These are phyloP conservation scores for Alaudala cheleensis DNA, from an alignment of 2,113 vertebrate species.

Conservation along the genomic window DNA sequence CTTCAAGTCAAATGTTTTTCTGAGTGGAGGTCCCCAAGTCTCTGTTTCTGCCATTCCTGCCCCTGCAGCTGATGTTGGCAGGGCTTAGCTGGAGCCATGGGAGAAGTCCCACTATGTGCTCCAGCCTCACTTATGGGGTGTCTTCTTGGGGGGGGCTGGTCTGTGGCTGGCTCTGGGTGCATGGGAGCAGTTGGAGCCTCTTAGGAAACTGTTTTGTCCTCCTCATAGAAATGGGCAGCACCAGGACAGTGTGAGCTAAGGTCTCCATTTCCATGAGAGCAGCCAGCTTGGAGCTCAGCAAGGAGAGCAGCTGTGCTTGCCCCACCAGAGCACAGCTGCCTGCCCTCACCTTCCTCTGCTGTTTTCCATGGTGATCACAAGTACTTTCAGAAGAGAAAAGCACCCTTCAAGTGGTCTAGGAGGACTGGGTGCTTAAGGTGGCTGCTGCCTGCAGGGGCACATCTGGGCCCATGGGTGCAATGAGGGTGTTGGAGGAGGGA, in stretches of 20 bases:
- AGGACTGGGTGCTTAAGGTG: neutral
- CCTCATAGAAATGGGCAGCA: neutral
- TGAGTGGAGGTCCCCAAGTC: neutral
- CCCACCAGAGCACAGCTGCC: neutral
- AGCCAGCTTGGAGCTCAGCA: neutral
- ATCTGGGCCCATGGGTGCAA: neutral
- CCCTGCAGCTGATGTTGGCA: neutral
- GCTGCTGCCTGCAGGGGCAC: neutral
- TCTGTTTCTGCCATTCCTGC: neutral
- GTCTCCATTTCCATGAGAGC: neutral
- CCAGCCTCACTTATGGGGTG: fast-evolving
- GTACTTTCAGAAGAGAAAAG: conserved; percentile 10
- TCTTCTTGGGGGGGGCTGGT: neutral
- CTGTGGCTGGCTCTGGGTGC: neutral
- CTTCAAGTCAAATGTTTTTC: neutral
- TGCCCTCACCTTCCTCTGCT: neutral
- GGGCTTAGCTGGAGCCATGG: neutral
- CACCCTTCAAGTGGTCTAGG: neutral
- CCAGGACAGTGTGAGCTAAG: fast-evolving
- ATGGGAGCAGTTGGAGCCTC: neutral
- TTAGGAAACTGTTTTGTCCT: neutral
- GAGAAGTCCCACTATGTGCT: fast-evolving
- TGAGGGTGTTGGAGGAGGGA: neutral
- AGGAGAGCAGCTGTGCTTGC: fast-evolving
- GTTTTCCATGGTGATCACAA: neutral